Base-by-base conservation (phyloP, 1,140 invertebrate species). In the Thaumetopoea pityocampa region DNA sequence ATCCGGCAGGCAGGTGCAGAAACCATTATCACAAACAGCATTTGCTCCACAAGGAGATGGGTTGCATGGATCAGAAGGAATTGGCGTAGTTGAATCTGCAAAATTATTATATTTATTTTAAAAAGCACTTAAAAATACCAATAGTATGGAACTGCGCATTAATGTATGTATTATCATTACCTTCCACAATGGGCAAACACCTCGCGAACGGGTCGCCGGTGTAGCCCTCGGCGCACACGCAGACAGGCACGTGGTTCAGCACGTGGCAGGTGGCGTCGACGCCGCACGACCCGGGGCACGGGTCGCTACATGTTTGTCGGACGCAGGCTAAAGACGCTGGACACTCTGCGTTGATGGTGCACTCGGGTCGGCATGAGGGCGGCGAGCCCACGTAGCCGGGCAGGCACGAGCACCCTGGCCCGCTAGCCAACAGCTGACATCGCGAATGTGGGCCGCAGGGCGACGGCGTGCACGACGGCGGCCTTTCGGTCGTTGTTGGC, bases 381-480 rank as follows among this genome's bases (percentile, higher is more conserved):
- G 94, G 93, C 9, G 89, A 87, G 5, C 94, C 94, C 30, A 91
- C 88, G 51, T 90, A 94, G 58, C 90, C 88, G 2, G 89, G 88
- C 35, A 92, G 73, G 68, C 94, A 96, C 1, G 92, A 93, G 56
- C 94, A 95, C 0, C 91, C 91, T 19, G 92, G 91, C 47, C 87
- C 89, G 28, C 89, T 90, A 24, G 88, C 87, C 26, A 91, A 85
- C 8, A 92, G 85, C 64, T 91, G 90, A 64, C 94, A 96, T 40
- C 92, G 87, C 1, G 93, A 91, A 65, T 95, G 93, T 0, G 92
- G 92, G 10, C 94, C 94, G 63, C 94, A 96, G 1, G 94, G 93
- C 8, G 90, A 92, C 46, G 91, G 92, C 17, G 87, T 88, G 67
- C 93, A 94, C 4, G 92, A 92, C 46, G 90, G 90, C 35, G 89